Evolutionary conservation across 35 echinoderm and acorn worm species (phyloP), one percentile per base, ranked within the genome.

Genomic region (Apostichopus californicus): DNA sequence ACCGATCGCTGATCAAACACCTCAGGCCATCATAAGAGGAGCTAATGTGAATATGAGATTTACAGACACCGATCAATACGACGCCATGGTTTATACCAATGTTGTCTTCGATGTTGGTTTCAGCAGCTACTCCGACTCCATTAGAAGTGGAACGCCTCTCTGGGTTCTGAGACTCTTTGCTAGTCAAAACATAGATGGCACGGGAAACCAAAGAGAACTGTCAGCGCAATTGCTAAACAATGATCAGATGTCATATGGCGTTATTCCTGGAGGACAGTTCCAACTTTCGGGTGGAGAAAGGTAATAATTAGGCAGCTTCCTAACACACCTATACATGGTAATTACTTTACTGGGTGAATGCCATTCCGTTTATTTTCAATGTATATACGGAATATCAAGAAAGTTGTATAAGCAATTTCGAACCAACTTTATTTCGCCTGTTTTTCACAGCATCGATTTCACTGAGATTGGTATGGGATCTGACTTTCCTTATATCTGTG

Each of bases 121-220:
- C 61, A 55, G 46, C 1, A 10, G 11, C 26, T 1, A 68, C 18
- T 89, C 86, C n/a, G 46, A 18, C 71, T 6, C 17, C 13, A 22
- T 18, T 1, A 17, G 17, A 8, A 23, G 5, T 8, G 55, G n/a
- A 14, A 15, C 22, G 14, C 28, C 55, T 85, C 52, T 21, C 6
- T 85, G 81, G 81, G 54, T 58, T 9, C 81, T 85, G 2, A 85
- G 15, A 85, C n/a, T 85, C 14, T 85, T 85, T 59, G 81, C 81
- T 6, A 85, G 81, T 22, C 28, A 85, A 58, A 20, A 58, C 18
- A 5, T 23, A 5, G 55, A 85, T 20, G 81, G 81, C 17, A 17
- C 81, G 6, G 81, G 81, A 5, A 21, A 52, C 24, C 24, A 25
- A 25, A 25, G 24, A 25, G 24, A 25, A 25, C 24, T 25, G 24